phyloP scores from a whole-genome alignment of 2,113 vertebrate species.

The Tachycineta bicolor region DNA sequence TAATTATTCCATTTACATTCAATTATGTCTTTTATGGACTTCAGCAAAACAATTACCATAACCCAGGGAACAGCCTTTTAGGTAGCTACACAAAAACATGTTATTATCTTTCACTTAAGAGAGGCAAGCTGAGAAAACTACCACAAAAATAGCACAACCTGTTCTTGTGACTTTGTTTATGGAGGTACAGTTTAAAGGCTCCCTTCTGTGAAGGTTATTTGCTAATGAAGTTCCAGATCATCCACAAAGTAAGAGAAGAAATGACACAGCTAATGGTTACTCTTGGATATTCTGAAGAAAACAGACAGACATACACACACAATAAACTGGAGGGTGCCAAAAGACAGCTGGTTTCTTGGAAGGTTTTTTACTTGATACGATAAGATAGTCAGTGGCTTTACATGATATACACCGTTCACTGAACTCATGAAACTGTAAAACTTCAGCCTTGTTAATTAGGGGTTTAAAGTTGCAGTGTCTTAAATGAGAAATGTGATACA shows the following conservation, averaged over 20 bases:
- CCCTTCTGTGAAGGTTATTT: background rate
- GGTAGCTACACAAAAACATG: background rate
- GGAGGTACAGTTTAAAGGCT: background rate
- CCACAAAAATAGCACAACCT: background rate
- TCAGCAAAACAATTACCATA: background rate
- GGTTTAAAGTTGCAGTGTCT: background rate
- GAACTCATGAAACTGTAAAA: background rate
- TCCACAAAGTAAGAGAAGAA: background rate
- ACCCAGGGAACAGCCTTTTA: background rate
- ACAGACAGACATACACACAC: background rate
- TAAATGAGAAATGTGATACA: background rate
- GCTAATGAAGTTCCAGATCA: background rate
- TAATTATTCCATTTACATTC: constrained; percentile 34
- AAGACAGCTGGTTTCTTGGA: background rate
- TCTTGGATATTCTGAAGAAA: background rate
- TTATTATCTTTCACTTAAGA: background rate
- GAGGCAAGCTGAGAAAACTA: background rate
- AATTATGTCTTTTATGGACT: constrained; percentile 17
- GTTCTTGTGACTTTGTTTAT: background rate
- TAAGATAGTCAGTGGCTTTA: background rate
- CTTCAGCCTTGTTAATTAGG: background rate
- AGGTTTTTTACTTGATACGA: background rate
- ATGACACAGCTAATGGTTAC: background rate
- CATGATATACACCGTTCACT: background rate
- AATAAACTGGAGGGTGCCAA: background rate